Conservation (phyloP, 2,113 vertebrate genomes). For the Macheiramphus alcinus region DNA sequence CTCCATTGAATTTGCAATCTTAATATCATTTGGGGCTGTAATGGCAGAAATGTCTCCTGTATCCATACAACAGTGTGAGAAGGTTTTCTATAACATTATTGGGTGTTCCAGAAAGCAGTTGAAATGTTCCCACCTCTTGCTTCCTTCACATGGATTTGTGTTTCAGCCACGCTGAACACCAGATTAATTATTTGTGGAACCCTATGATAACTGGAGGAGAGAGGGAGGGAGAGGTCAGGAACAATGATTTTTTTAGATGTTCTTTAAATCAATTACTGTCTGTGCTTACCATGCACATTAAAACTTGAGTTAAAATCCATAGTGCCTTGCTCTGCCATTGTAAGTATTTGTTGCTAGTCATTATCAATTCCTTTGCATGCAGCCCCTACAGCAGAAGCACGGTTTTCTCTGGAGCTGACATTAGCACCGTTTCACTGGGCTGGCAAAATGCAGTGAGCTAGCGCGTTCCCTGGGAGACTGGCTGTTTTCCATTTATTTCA, state of each 20-base stretch:
- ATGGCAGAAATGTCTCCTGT: neutral
- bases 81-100: neutral
- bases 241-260: neutral
- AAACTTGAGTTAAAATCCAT: neutral
- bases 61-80: neutral
- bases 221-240: neutral
- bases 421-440: neutral
- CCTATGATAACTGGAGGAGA: neutral
- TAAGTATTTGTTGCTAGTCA: neutral
- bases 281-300: neutral
- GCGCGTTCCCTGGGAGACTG: neutral
- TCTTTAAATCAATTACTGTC: neutral
- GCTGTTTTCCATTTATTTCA: conserved; percentile 41
- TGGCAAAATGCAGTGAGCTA: neutral
- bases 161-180: neutral
- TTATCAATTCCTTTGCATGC: neutral
- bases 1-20: neutral
- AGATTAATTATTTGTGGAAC: neutral
- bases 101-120: neutral
- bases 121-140: neutral
- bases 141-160: neutral
- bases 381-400: neutral
- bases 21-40: neutral
- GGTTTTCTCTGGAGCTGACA: conserved; percentile 8
- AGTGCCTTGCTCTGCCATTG: neutral